Evolutionary conservation across 2,113 vertebrate species (phyloP), one percentile per base, ranked within the genome.

Genomic region (Indicator indicator): DNA sequence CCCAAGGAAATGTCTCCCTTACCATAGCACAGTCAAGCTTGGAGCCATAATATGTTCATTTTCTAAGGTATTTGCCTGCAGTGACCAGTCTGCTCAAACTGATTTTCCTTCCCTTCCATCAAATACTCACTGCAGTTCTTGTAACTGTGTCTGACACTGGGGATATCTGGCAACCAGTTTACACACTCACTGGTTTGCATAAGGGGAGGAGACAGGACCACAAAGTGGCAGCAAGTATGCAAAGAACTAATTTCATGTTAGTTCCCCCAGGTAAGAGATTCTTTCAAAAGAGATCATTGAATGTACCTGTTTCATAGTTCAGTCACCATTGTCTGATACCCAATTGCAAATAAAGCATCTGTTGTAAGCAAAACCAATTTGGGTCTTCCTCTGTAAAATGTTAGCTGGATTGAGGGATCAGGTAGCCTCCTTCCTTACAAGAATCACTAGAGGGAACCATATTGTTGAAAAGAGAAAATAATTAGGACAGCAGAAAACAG

Each of bases 391-490:
- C 97, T 96, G 93, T 96, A 97, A 98, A 98, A 98, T 98, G 97
- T 96, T 98, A 98, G 94, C 93, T 87, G 97, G 98, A 98, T 98
- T 98, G 98, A 98, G 96, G 97, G 98, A 98, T 98, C 97, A 97
- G 96, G 96, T 98, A 98, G 84, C 97, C 95, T 97, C 94, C 97
- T 98, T 97, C 96, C 95, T 97, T 97, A 95, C 93, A 98, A 97
- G 97, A 97, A 97, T 98, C 98, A 97, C 97, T 97, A 96, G 97
- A 97, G 97, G 91, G 89, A 98, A 97, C 96, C 91, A 97, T 97
- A 96, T 83, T 88, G 84, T 95, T 94, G 91, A 95, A 92, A 97
- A 97, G 94, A 96, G 95, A 97, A 98, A 97, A 97, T 97, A 97
- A 97, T 97, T 97, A 98, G 96, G 79, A 94, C 91, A 90, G 90